Conservation (phyloP, 1,140 invertebrate species). For the Zaprionus africanus region DNA sequence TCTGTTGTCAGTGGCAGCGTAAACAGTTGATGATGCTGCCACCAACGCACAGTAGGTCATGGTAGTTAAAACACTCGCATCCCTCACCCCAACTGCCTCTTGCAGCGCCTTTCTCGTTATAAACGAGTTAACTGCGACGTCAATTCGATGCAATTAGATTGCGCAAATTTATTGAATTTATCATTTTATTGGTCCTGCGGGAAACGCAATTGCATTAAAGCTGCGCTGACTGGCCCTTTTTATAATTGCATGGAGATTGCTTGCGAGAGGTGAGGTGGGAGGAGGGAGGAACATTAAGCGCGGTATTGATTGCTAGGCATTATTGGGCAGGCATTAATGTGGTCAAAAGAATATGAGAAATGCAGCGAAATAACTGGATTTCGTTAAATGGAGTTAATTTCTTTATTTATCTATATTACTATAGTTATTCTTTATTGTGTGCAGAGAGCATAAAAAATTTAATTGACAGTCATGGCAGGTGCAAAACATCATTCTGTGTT, state of each 20-base stretch:
- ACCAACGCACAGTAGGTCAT: background rate
- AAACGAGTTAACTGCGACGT: constrained; percentile 57
- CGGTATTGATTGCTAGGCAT: too few relatives aligned
- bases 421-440: too few relatives aligned
- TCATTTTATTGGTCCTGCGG: constrained; percentile 41
- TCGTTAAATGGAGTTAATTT: too few relatives aligned
- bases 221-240: background rate
- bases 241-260: background rate
- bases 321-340: too few relatives aligned
- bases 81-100: background rate
- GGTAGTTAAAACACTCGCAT: background rate
- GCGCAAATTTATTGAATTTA: constrained; percentile 53
- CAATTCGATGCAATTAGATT: constrained; percentile 60
- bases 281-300: background rate
- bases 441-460: too few relatives aligned
- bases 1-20: constrained; percentile 28
- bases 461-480: too few relatives aligned
- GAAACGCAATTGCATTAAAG: constrained; percentile 52
- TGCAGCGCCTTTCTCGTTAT: background rate
- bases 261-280: background rate
- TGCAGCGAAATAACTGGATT: too few relatives aligned
- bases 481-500: too few relatives aligned
- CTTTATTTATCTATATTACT: too few relatives aligned
- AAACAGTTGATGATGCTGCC: background rate
- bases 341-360: too few relatives aligned